Base-by-base conservation (phyloP, 1,140 invertebrate genomes). In the Drosophila paulistorum region DNA sequence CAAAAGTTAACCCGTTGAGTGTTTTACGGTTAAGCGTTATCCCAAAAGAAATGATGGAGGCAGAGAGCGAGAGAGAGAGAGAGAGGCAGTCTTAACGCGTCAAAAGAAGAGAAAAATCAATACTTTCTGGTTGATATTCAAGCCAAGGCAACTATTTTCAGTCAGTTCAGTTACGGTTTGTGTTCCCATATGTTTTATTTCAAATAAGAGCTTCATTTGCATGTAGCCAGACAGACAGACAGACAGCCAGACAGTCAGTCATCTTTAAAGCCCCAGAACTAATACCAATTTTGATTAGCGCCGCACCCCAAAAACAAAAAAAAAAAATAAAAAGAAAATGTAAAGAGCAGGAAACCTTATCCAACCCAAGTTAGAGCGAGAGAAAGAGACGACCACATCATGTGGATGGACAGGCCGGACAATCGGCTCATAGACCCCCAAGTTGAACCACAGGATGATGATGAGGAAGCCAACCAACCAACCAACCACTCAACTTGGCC, bases 241-340 rank as follows among this genome's bases (percentile, higher is more conserved):
- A 17, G 17, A 0, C 17, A 17, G 35, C 0, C 14, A 48, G 26
- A 5, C 3, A 39, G 37, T 6, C 41, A 48, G 45, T 48, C 45
- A 48, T 48, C 17, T 51, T 51, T 51, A 51, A 51, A 51, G 45
- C 45, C 45, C 45, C 45, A 23, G 45, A 51, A 51, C 45, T 51
- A 51, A 51, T 23, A 20, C 45, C 45, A 51, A 51, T 51, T 51
- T 51, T 51, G 45, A 51, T 51, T 17, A 48, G 7, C 9, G 45
- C 45, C 45, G 45, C 45, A 51, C 45, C 45, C 45, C 45, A 11
- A 51, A 51, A 7, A 17, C 1, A 48, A 35, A 35, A 35, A 35
- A 0, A 35, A 35, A 35, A 35, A 2, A 35, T 2, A 9, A 11
- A 11, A 11, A 37, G 9, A 9, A 37, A 37, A 37, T 6, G 30